These are phyloP conservation scores for Drosophila lini DNA, from an alignment of 1,140 invertebrate species.

Conservation along the genomic window DNA sequence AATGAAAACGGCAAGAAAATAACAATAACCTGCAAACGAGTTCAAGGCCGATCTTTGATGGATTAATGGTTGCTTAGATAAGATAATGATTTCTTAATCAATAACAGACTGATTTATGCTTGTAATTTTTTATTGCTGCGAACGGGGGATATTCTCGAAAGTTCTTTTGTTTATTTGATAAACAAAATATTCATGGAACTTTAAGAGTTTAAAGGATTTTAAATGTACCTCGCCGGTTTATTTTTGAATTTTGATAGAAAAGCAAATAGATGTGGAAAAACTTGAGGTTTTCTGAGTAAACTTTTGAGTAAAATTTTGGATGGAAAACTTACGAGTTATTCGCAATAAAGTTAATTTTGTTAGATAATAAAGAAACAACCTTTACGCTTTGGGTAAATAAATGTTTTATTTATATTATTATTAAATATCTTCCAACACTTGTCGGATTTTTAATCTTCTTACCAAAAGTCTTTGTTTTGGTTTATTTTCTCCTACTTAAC, in stretches of 20 bases:
- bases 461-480: background rate
- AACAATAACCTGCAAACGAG: background rate
- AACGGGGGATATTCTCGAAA: background rate
- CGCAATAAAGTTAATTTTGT: too few species aligned
- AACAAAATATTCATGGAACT: background rate
- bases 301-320: background rate
- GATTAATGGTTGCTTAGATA: constrained; percentile 35
- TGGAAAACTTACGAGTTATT: background rate
- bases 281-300: background rate
- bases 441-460: background rate
- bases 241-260: background rate
- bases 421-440: background rate
- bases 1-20: constrained; percentile 2
- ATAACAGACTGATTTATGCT: constrained; percentile 20
- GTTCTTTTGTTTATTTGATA: background rate
- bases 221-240: background rate
- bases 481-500: background rate
- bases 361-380: too few species aligned
- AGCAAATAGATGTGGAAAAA: background rate
- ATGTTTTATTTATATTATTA: too few species aligned
- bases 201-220: background rate
- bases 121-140: constrained; percentile 2
- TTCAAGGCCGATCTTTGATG: constrained; percentile 40
- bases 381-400: too few species aligned
- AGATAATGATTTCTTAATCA: constrained; percentile 32